Evolutionary conservation across 2,888 invertebrate species (phyloP).

Genomic region (Ectemnius continuus): DNA sequence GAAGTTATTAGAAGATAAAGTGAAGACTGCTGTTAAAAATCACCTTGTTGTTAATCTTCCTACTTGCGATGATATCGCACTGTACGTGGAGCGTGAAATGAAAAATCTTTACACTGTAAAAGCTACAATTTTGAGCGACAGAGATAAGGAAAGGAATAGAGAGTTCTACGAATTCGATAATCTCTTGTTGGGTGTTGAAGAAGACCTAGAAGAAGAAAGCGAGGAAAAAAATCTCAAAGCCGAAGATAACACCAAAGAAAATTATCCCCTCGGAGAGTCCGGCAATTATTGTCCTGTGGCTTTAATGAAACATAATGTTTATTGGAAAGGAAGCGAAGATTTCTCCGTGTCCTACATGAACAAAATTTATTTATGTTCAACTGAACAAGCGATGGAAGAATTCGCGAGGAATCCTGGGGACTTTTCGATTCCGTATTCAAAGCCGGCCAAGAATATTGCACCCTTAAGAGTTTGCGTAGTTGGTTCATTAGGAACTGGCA

Average conservation of each 20-base stretch:
- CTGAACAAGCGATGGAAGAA: slow-evolving; percentile 78
- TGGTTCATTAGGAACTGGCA: slow-evolving; percentile 81
- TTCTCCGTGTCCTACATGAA: slow-evolving; percentile 80
- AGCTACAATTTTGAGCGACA: slow-evolving; percentile 78
- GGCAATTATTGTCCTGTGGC: slow-evolving; percentile 82
- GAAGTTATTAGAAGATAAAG: slow-evolving; percentile 57
- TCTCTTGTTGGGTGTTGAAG: slow-evolving; percentile 75
- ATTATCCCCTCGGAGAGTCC: slow-evolving; percentile 80
- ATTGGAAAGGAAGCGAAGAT: slow-evolving; percentile 83
- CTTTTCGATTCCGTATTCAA: slow-evolving; percentile 78
- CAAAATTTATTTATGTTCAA: slow-evolving; percentile 80
- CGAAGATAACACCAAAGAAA: slow-evolving; percentile 61
- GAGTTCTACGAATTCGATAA: slow-evolving; percentile 76
- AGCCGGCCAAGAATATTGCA: slow-evolving; percentile 78
- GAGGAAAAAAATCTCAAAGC: slow-evolving; percentile 63
- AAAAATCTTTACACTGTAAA: slow-evolving; percentile 74
- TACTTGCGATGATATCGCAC: slow-evolving; percentile 64
- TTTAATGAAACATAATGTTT: slow-evolving; percentile 79
- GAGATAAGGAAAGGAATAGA: slow-evolving; percentile 79
- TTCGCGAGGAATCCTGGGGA: slow-evolving; percentile 80
- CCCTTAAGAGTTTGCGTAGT: slow-evolving; percentile 81
- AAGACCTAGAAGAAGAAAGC: slow-evolving; percentile 65
- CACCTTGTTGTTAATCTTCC: slow-evolving; percentile 61
- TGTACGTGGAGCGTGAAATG: slow-evolving; percentile 68
- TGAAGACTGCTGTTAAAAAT: slow-evolving; percentile 57